A percentile compares a stretch with the other conserved stretches of the same genome.
These are phyloP conservation scores for Pseudomyrmex pallidus DNA, from an alignment of 1,140 invertebrate genomes.

Conservation along the genomic window DNA sequence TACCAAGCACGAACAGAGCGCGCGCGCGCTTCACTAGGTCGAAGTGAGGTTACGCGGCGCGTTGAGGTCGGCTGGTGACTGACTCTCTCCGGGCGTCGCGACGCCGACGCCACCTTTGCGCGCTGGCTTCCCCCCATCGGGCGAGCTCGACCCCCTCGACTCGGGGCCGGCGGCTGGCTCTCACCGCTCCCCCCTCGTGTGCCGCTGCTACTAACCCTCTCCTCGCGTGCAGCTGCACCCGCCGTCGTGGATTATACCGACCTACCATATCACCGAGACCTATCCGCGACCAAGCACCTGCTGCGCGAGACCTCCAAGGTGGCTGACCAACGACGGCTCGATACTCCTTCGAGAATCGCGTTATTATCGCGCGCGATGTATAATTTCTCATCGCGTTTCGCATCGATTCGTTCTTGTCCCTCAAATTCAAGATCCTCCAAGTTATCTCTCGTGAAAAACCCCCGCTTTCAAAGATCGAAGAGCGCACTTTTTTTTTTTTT, in stretches of 20 bases:
- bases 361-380: neutral
- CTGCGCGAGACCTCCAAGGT: constrained; percentile 57
- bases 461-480: neutral
- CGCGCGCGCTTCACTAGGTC: constrained; percentile 8
- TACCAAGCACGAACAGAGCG: neutral
- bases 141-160: constrained; percentile 53
- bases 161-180: constrained; percentile 36
- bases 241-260: constrained; percentile 57
- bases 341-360: constrained; percentile 40
- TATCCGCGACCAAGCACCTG: constrained; percentile 64
- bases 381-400: neutral
- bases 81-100: constrained; percentile 82
- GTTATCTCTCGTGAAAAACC: neutral
- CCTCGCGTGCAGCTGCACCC: constrained; percentile 26
- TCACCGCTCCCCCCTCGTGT: neutral
- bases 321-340: constrained; percentile 65
- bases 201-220: constrained; percentile 22
- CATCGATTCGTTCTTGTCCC: neutral
- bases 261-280: constrained; percentile 21
- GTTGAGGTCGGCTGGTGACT: constrained; percentile 83
- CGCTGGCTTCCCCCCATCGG: constrained; percentile 59
- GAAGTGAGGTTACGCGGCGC: constrained; percentile 72
- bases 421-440: constrained; percentile 6
- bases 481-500: neutral
- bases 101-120: constrained; percentile 84